These are phyloP conservation scores for Cartodere bifasciata DNA, from an alignment of 2,888 invertebrate species.

Conservation along the genomic window DNA sequence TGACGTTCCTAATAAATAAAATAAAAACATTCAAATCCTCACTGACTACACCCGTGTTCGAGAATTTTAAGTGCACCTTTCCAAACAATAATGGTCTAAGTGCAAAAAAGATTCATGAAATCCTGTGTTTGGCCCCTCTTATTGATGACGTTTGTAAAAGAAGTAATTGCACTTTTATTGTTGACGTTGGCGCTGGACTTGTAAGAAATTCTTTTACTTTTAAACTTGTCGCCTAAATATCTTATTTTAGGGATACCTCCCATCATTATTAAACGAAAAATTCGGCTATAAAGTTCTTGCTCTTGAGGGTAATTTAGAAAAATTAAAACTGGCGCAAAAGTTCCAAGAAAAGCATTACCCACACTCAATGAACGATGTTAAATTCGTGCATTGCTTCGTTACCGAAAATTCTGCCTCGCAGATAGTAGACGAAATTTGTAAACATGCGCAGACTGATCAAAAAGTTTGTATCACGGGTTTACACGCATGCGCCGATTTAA, in stretches of 20 bases:
- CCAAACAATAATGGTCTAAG: conserved; percentile 34
- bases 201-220: conserved; percentile 34
- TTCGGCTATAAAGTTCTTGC: conserved; percentile 52
- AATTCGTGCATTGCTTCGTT: conserved; percentile 46
- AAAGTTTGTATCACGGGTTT: conserved; percentile 46
- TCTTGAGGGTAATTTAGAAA: conserved; percentile 47
- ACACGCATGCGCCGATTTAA: conserved; percentile 69
- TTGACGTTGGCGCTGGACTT: conserved; percentile 66
- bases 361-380: conserved; percentile 40
- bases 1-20: conserved; percentile 32
- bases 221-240: not conserved
- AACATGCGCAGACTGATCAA: conserved; percentile 14
- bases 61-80: conserved; percentile 15
- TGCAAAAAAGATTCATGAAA: conserved; percentile 60
- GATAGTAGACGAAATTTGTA: conserved; percentile 20
- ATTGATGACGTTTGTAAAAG: conserved; percentile 39
- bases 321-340: conserved; percentile 43
- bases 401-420: conserved; percentile 37
- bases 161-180: conserved; percentile 38
- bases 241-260: conserved; percentile 54
- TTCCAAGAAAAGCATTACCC: conserved; percentile 44
- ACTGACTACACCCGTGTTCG: conserved; percentile 5
- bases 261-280: conserved; percentile 47
- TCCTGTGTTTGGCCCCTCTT: conserved; percentile 45
- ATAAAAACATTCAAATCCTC: conserved; percentile 27